Evolutionary conservation across 2,797 vertebrate species (phyloP).

Genomic region (Chaetodon trifasciatus): DNA sequence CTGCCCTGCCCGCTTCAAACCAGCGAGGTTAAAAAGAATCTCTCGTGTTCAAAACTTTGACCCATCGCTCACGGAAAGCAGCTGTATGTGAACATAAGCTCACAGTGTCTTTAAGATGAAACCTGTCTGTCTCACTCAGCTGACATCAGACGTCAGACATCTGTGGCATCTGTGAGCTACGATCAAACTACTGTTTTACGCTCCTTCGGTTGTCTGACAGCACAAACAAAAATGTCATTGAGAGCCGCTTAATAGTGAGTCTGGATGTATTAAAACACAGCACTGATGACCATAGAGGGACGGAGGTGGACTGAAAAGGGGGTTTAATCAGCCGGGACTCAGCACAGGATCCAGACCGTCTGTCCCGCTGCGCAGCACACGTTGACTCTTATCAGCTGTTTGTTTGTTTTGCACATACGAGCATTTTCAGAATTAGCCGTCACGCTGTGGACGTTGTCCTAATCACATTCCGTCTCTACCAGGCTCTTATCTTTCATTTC

Average conservation of each 20-base stretch:
- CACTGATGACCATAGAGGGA: background rate
- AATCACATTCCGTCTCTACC: background rate
- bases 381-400: background rate
- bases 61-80: background rate
- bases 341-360: too few species aligned
- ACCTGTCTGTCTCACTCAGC: background rate
- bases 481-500: constrained; percentile 6
- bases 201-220: background rate
- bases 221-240: background rate
- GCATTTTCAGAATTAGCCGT: background rate
- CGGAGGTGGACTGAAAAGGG: background rate
- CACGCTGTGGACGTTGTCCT: too few species aligned
- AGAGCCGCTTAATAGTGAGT: background rate
- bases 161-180: background rate
- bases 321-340: background rate
- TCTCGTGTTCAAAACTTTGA: too few species aligned
- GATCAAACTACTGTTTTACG: background rate
- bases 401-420: too few species aligned
- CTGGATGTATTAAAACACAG: background rate
- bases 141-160: background rate
- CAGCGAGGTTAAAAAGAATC: too few species aligned
- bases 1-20: too few species aligned
- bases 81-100: background rate
- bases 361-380: background rate
- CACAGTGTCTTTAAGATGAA: background rate